A percentile compares a stretch with the other conserved stretches of the same genome.
phyloP scores from a whole-genome alignment of 2,888 invertebrate species.

The Agrotis puta region DNA sequence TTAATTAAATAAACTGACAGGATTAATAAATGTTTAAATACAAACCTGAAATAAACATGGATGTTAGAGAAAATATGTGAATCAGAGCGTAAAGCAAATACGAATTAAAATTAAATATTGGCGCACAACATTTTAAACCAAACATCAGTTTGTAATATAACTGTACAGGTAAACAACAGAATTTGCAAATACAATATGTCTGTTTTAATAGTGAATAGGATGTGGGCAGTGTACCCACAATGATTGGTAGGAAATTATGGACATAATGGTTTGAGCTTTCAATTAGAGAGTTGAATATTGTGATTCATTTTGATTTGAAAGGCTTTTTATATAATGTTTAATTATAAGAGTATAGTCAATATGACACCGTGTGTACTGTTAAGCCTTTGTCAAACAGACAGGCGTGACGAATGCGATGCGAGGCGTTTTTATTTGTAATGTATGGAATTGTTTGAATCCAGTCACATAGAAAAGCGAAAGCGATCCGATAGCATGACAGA shows the following conservation, averaged over 20 bases:
- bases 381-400: too few relatives aligned
- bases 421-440: too few relatives aligned
- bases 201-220: conserved; percentile 15
- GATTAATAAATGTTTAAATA: not conserved
- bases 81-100: conserved; percentile 12
- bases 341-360: too few relatives aligned
- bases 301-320: not conserved
- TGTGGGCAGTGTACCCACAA: not conserved
- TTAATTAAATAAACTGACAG: not conserved
- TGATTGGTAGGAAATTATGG: conserved; percentile 15
- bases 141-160: not conserved
- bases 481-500: too few relatives aligned
- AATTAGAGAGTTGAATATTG: conserved; percentile 4
- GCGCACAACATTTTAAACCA: conserved; percentile 18
- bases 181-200: conserved; percentile 12
- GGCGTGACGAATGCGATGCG: too few relatives aligned
- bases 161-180: not conserved
- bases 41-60: not conserved
- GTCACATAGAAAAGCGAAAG: too few relatives aligned
- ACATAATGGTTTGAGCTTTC: conserved; percentile 5
- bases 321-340: not conserved
- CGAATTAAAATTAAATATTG: conserved; percentile 34
- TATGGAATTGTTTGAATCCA: too few relatives aligned
- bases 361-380: too few relatives aligned
- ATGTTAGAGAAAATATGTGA: not conserved